Conservation (phyloP, 2,888 invertebrate genomes). For the Exephanes ischioxanthus region DNA sequence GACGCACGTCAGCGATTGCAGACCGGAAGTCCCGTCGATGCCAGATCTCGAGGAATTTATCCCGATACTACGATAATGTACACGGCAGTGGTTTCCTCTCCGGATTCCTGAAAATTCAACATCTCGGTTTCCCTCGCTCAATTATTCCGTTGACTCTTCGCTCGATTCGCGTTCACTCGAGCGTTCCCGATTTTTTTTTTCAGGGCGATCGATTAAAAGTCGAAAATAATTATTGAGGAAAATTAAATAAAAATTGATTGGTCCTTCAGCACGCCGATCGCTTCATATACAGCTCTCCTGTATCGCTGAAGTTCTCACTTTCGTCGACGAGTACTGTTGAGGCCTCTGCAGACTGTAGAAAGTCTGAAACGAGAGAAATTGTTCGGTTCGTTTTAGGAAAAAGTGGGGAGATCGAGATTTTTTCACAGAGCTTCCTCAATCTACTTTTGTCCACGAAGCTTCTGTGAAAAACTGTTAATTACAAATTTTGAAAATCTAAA, state of each 20-base stretch:
- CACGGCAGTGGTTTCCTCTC: not conserved
- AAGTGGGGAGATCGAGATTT: too few species aligned
- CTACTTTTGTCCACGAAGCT: too few species aligned
- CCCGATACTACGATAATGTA: constrained; percentile 26
- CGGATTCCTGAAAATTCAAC: not conserved
- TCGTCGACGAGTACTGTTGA: constrained; percentile 78
- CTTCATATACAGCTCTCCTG: constrained; percentile 82
- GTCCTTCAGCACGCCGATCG: constrained; percentile 26
- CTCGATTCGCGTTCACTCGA: constrained; percentile 1
- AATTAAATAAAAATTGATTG: not conserved
- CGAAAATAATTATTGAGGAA: not conserved
- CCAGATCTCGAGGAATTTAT: constrained; percentile 30
- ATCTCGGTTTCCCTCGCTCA: not conserved
- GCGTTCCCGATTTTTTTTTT: not conserved
- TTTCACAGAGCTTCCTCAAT: too few species aligned
- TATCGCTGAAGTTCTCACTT: constrained; percentile 78
- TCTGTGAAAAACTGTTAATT: too few species aligned
- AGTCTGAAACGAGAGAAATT: constrained; percentile 77
- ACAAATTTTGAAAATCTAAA: too few species aligned
- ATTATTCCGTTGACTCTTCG: not conserved
- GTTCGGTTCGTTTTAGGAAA: too few species aligned
- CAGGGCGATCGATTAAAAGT: constrained; percentile 23
- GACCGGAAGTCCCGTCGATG: constrained; percentile 51
- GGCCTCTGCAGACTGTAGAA: constrained; percentile 82
- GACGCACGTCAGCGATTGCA: constrained; percentile 19